These are phyloP conservation scores for Furcifer pardalis DNA, from an alignment of 2,797 vertebrate species.

Conservation along the genomic window DNA sequence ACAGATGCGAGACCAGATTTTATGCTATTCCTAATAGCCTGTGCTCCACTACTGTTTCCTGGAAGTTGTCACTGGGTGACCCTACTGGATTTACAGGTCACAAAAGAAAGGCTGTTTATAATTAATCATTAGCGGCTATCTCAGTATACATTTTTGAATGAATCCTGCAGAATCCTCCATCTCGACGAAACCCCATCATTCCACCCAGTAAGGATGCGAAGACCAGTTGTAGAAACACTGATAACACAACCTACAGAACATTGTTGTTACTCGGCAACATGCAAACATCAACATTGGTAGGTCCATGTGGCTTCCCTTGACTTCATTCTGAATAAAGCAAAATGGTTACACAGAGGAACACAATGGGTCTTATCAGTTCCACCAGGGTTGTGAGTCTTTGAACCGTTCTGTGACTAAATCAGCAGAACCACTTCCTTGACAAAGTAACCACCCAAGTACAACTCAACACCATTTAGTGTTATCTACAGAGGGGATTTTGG, in stretches of 20 bases:
- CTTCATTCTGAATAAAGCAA: background rate
- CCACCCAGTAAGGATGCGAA: conserved; percentile 27
- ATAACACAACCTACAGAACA: background rate
- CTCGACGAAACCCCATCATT: conserved; percentile 9
- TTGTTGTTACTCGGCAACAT: background rate
- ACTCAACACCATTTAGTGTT: background rate
- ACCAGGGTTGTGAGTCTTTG: background rate
- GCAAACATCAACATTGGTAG: background rate
- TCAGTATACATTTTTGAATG: background rate
- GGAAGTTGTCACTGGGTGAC: conserved; percentile 49
- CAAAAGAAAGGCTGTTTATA: conserved; percentile 53
- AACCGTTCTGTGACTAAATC: background rate
- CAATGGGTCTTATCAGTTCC: no score
- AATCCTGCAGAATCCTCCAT: conserved; percentile 31
- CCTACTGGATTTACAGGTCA: conserved; percentile 52
- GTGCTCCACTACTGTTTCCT: conserved; percentile 53
- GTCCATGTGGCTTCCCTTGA: background rate
- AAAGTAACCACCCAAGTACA: background rate
- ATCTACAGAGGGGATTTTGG: no score
- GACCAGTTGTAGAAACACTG: background rate
- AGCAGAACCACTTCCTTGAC: background rate
- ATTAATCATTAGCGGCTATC: conserved; percentile 38
- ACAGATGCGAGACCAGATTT: conserved; percentile 63
- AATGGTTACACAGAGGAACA: background rate
- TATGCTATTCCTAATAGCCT: conserved; percentile 6